phyloP scores from a whole-genome alignment of 2,113 vertebrate genomes.

The Mandrillus leucophaeus region DNA sequence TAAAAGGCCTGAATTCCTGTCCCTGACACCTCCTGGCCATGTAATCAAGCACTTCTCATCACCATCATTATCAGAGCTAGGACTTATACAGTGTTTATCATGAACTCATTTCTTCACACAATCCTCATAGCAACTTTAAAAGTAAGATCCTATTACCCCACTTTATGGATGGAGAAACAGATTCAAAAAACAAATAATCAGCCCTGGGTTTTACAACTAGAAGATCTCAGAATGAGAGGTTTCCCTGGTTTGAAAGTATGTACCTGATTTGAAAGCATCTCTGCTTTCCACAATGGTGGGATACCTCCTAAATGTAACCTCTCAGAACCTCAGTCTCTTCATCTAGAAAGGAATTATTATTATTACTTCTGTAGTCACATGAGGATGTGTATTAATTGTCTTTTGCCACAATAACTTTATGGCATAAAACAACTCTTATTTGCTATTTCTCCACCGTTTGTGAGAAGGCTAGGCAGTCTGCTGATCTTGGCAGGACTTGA shows the following conservation, averaged over 20 bases:
- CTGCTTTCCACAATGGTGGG: not conserved
- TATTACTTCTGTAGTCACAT: not conserved
- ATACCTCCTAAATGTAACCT: not conserved
- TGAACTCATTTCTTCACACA: not conserved
- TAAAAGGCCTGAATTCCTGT: not conserved
- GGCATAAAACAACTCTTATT: not conserved
- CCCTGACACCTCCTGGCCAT: not conserved
- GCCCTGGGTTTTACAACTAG: not conserved
- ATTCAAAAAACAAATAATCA: conserved; percentile 10
- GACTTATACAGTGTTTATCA: not conserved
- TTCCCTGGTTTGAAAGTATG: not conserved
- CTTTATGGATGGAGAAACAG: not conserved
- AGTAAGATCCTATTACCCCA: not conserved
- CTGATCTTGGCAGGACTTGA: not conserved
- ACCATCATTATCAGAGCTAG: not conserved
- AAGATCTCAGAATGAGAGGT: not conserved
- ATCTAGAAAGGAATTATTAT: not conserved
- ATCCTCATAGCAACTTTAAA: not conserved
- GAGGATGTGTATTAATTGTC: not conserved
- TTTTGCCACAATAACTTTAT: not conserved
- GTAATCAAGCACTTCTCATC: not conserved
- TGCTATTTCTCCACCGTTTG: not conserved
- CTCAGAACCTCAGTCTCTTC: conserved; percentile 14
- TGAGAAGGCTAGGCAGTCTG: not conserved
- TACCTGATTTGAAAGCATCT: not conserved